Percentiles rank a stretch among this genome's conserved stretches.
phyloP scores from a whole-genome alignment of 2,113 vertebrate genomes.

The Centrocercus urophasianus region DNA sequence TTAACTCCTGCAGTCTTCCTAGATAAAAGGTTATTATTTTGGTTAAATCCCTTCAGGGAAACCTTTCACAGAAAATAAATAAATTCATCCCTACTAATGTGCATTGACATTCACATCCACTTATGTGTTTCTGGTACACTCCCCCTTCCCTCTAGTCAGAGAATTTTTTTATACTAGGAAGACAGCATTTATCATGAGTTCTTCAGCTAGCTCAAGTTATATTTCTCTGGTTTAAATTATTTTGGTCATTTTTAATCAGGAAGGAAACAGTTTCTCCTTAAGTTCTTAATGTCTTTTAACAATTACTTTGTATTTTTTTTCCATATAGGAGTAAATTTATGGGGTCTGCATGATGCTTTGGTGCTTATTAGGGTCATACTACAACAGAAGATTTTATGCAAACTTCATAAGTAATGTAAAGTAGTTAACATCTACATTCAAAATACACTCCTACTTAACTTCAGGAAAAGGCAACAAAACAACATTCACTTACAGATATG shows the following conservation, averaged over 20 bases:
- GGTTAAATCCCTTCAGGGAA: not conserved
- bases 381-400: not conserved
- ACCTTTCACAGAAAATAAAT: not conserved
- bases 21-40: not conserved
- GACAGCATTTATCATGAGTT: not conserved
- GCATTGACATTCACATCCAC: not conserved
- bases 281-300: not conserved
- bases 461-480: not conserved
- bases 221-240: not conserved
- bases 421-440: not conserved
- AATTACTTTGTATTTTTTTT: not conserved
- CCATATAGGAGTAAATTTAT: not conserved
- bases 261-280: not conserved
- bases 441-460: not conserved
- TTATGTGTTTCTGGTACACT: not conserved
- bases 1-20: not conserved
- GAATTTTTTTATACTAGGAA: not conserved
- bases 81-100: not conserved
- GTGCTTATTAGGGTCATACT: not conserved
- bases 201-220: not conserved
- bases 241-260: not conserved
- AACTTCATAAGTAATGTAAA: not conserved
- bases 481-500: not conserved
- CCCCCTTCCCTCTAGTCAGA: not conserved
- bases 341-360: not conserved